Evolutionary conservation across 2,888 invertebrate genomes (phyloP).

Genomic region (Troides helena): DNA sequence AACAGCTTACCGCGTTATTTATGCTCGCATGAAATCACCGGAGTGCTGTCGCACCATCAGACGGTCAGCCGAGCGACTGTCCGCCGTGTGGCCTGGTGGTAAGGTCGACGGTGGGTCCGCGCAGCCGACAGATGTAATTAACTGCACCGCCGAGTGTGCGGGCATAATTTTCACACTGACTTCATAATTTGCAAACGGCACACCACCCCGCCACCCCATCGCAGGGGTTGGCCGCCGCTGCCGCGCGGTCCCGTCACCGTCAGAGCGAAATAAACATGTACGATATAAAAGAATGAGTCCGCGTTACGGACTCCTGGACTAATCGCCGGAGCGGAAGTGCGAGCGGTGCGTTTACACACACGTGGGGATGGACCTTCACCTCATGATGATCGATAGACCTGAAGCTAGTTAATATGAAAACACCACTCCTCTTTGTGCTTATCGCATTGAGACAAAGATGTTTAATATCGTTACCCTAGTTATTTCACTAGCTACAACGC

Average conservation of each 20-base stretch:
- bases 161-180: constrained; percentile 50
- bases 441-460: too few species aligned
- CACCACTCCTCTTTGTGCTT: too few species aligned
- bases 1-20: constrained; percentile 30
- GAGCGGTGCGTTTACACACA: background rate
- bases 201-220: constrained; percentile 21
- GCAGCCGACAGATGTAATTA: constrained; percentile 34
- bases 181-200: constrained; percentile 47
- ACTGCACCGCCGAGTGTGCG: constrained; percentile 35
- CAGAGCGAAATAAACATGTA: constrained; percentile 62
- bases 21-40: constrained; percentile 29
- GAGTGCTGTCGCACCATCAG: constrained; percentile 29
- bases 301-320: constrained; percentile 21
- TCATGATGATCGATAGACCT: too few species aligned
- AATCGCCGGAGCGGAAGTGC: background rate
- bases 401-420: too few species aligned
- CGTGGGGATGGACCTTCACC: too few species aligned
- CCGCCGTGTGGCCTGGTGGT: constrained; percentile 21
- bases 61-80: constrained; percentile 22
- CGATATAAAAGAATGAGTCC: constrained; percentile 74
- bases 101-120: constrained; percentile 26
- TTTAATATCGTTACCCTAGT: too few species aligned
- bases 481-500: too few species aligned
- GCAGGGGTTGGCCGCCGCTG: constrained; percentile 44
- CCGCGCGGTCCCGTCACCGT: constrained; percentile 61